Percentiles rank a stretch among this genome's conserved stretches.
These are phyloP conservation scores for Capreolus pygargus DNA, from an alignment of 2,113 vertebrate species.

Conservation along the genomic window DNA sequence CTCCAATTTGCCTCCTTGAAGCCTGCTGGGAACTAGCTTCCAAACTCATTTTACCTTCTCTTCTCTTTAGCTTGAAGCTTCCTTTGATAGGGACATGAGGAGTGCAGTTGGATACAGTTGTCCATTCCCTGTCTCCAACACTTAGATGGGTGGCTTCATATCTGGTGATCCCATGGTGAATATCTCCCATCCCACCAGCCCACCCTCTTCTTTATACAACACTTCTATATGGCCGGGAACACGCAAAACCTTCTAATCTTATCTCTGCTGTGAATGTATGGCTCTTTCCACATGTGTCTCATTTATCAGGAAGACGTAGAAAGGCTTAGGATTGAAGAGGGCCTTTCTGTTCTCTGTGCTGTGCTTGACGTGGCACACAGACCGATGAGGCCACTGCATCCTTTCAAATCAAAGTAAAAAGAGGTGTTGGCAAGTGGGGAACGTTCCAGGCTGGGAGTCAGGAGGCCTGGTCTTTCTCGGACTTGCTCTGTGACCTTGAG, in stretches of 20 bases:
- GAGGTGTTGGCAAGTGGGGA: background rate
- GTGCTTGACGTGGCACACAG: accelerated
- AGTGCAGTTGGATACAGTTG: background rate
- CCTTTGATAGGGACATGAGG: background rate
- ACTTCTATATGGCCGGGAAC: background rate
- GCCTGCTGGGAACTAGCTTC: background rate
- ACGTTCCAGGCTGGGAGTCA: background rate
- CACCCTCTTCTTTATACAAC: background rate
- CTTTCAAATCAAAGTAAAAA: background rate
- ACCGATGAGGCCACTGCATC: accelerated
- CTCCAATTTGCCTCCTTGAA: background rate
- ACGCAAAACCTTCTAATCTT: background rate
- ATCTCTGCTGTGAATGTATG: background rate
- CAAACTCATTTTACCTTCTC: background rate
- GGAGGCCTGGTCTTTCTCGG: background rate
- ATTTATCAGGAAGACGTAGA: background rate
- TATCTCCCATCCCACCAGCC: background rate
- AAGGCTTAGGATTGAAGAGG: background rate
- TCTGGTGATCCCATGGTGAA: background rate
- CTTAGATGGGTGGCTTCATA: background rate
- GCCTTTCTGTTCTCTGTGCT: background rate
- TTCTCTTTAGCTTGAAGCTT: background rate
- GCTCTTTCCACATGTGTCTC: background rate
- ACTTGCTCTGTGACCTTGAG: background rate
- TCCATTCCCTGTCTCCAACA: background rate